phyloP scores from a whole-genome alignment of 92 coral and sea anemone species.

The Montipora capitata region DNA sequence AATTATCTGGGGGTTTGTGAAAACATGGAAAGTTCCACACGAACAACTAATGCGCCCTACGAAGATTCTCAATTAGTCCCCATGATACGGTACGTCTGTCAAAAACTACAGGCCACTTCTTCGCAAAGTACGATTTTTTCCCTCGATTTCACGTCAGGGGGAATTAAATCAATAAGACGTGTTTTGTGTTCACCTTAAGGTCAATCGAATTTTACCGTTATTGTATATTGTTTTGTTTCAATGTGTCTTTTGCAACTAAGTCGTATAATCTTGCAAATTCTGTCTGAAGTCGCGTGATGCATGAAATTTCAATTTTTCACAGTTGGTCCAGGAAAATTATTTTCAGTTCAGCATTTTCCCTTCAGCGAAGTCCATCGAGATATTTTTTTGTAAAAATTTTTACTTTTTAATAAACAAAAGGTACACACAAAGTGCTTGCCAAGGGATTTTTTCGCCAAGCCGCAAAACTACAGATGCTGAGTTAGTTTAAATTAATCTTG shows the following conservation, averaged over 20 bases:
- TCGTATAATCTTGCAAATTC: constrained; percentile 12
- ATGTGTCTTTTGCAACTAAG: constrained; percentile 41
- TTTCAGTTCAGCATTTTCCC: neutral
- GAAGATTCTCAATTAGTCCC: neutral
- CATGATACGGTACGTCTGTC: neutral
- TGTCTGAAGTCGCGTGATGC: constrained; percentile 25
- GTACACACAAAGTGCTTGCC: no score
- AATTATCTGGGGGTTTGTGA: constrained; percentile 54
- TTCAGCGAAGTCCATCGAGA: neutral
- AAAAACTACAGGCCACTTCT: neutral
- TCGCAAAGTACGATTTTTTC: neutral
- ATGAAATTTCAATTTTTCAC: constrained; percentile 14
- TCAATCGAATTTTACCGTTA: constrained; percentile 8
- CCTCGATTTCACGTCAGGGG: neutral
- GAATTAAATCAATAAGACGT: neutral
- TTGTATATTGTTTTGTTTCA: constrained; percentile 26
- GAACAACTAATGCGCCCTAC: neutral
- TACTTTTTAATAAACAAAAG: no score
- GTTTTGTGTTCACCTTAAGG: constrained; percentile 17
- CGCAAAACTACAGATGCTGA: neutral
- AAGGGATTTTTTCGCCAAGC: neutral
- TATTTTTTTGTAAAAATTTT: neutral
- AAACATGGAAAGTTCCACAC: constrained; percentile 5
- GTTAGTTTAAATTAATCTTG: neutral
- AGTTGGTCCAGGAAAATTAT: constrained; percentile 14